These are phyloP conservation scores for Porites rus DNA, from an alignment of 92 coral and sea anemone genomes.

Conservation along the genomic window DNA sequence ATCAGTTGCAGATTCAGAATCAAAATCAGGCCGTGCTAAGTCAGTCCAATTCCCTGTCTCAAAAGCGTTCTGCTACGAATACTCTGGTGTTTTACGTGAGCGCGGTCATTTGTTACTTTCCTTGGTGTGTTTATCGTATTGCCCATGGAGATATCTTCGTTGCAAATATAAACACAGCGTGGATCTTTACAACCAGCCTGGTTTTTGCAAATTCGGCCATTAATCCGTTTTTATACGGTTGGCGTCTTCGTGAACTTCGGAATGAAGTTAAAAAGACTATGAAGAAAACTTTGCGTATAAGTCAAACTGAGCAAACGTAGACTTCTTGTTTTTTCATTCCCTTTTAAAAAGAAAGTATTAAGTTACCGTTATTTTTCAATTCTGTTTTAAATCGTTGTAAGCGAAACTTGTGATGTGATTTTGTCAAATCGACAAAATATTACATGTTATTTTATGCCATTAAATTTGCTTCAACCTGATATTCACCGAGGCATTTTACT, in stretches of 20 bases:
- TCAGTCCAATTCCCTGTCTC: background rate
- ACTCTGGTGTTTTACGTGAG: background rate
- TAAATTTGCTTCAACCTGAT: too few species aligned
- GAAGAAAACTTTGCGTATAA: background rate
- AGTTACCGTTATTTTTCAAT: too few species aligned
- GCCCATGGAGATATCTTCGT: background rate
- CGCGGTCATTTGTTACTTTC: background rate
- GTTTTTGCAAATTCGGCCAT: slow-evolving; percentile 8
- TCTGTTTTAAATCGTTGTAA: too few species aligned
- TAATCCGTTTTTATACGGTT: slow-evolving; percentile 9
- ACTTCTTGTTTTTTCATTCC: background rate
- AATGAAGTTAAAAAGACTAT: background rate
- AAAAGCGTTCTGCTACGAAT: background rate
- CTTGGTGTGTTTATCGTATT: background rate
- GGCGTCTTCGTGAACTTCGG: slow-evolving; percentile 18
- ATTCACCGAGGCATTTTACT: too few species aligned
- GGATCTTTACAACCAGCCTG: background rate
- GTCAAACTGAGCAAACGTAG: background rate
- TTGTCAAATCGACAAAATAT: too few species aligned
- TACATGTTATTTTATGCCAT: too few species aligned
- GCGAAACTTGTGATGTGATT: too few species aligned
- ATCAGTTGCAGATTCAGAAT: background rate
- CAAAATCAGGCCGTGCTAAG: slow-evolving; percentile 1
- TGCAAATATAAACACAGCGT: background rate
- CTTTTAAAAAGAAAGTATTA: too few species aligned